Conservation (phyloP, 2,797 vertebrate species). For the Vespertilio murinus region DNA sequence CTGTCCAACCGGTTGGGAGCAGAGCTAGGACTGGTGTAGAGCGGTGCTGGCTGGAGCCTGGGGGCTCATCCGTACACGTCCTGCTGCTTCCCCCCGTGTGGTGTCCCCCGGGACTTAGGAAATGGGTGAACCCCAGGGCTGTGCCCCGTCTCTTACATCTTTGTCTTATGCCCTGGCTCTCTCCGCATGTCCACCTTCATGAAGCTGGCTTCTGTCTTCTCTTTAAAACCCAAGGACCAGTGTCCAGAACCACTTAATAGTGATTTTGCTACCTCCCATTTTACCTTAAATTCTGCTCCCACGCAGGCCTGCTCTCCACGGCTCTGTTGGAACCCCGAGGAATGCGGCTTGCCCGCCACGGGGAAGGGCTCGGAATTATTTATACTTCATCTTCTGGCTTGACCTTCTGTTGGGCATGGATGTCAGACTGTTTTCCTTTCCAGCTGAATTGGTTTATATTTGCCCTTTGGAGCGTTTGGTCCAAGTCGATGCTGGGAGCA, state of each 20-base stretch:
- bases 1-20: neutral
- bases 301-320: neutral
- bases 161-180: neutral
- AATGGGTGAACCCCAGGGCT: neutral
- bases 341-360: neutral
- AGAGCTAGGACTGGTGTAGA: neutral
- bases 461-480: neutral
- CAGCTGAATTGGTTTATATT: constrained; percentile 35
- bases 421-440: neutral
- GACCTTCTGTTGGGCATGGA: neutral
- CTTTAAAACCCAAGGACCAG: neutral
- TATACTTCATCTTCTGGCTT: neutral
- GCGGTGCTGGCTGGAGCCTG: neutral
- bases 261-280: neutral
- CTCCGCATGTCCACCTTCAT: neutral
- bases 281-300: neutral
- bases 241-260: neutral
- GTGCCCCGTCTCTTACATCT: neutral
- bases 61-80: neutral
- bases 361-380: neutral
- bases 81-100: neutral
- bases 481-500: neutral
- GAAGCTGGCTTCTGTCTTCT: neutral
- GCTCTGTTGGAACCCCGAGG: neutral
- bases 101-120: neutral